Evolutionary conservation across 2,797 vertebrate species (phyloP).

Genomic region (Myotis daubentonii): DNA sequence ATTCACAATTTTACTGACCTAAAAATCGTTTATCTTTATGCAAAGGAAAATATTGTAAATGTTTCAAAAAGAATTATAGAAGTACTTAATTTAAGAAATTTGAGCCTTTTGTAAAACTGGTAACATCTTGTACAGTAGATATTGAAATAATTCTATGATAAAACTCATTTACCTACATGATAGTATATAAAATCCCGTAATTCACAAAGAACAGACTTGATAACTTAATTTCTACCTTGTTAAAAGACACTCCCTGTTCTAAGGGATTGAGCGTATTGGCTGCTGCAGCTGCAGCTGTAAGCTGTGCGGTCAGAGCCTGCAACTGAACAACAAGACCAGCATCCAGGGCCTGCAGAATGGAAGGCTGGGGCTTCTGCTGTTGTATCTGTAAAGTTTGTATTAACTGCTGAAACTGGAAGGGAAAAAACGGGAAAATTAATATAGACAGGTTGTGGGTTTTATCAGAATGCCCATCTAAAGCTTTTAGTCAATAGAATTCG

Average conservation of each 20-base stretch:
- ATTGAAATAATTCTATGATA: not conserved
- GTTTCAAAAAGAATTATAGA: not conserved
- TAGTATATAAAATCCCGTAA: not conserved
- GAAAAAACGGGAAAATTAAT: slow-evolving; percentile 10
- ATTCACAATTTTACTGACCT: slow-evolving; percentile 5
- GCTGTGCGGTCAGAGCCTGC: slow-evolving; percentile 97
- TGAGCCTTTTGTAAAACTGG: not conserved
- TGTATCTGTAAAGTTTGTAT: slow-evolving; percentile 98
- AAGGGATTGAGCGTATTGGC: slow-evolving; percentile 95
- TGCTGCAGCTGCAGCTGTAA: slow-evolving; percentile 95
- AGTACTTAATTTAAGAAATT: not conserved
- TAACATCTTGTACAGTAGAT: not conserved
- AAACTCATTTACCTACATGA: not conserved
- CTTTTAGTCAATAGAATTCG: not conserved
- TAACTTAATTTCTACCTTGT: slow-evolving; percentile 90
- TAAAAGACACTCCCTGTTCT: slow-evolving; percentile 97
- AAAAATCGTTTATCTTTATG: not conserved
- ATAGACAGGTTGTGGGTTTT: not conserved
- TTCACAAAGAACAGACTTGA: not conserved
- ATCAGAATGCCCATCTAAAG: not conserved
- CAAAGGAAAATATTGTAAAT: slow-evolving; percentile 27
- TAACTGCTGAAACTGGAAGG: slow-evolving; percentile 94
- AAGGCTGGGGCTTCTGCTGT: slow-evolving; percentile 98
- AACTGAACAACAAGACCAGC: slow-evolving; percentile 98
- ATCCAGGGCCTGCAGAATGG: slow-evolving; percentile 96